Conservation (phyloP, 2,113 vertebrate genomes). For the Proterorhinus semilunaris region DNA sequence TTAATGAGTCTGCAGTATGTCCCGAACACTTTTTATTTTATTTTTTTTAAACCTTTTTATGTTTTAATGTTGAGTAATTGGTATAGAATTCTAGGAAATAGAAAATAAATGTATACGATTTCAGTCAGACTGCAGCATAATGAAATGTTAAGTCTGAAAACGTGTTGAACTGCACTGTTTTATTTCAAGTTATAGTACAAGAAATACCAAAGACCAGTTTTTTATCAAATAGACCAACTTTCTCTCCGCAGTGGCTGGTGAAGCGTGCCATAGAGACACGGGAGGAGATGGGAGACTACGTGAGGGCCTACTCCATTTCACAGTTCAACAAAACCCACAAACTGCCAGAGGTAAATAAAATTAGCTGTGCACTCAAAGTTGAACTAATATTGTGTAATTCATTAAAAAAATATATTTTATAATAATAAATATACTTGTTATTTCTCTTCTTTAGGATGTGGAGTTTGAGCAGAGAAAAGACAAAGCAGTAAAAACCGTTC, state of each 20-base stretch:
- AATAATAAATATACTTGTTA: neutral
- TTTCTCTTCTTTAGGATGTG: slow-evolving; percentile 81
- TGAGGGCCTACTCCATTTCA: slow-evolving; percentile 90
- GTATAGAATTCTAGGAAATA: no score
- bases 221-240: no score
- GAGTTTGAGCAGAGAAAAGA: slow-evolving; percentile 87
- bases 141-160: no score
- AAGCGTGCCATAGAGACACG: slow-evolving; percentile 96
- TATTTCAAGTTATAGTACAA: no score
- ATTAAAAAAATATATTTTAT: neutral
- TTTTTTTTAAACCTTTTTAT: neutral
- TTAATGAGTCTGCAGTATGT: no score
- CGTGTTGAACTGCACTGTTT: no score
- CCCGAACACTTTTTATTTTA: no score
- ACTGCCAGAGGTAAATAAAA: slow-evolving; percentile 84
- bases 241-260: slow-evolving; percentile 87
- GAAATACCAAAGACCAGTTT: no score
- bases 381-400: neutral
- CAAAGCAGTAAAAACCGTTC: slow-evolving; percentile 79
- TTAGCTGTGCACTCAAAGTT: neutral
- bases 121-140: no score
- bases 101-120: no score
- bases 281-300: slow-evolving; percentile 96
- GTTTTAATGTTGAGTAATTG: no score
- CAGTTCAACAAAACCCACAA: slow-evolving; percentile 93